phyloP scores from a whole-genome alignment of 2,797 vertebrate species.

The Eulemur rubriventer region DNA sequence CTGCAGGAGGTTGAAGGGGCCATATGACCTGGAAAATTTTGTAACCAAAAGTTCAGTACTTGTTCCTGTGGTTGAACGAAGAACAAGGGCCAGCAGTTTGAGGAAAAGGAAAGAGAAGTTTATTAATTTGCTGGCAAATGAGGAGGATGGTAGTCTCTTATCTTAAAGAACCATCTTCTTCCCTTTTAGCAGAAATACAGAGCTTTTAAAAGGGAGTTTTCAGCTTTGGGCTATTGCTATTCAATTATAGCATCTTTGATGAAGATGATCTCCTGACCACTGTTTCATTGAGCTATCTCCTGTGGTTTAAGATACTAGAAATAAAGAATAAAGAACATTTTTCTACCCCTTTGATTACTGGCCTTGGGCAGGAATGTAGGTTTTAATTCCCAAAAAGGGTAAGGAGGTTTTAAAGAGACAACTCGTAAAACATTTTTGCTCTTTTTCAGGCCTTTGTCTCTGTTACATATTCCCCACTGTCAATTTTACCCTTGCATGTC shows the following conservation, averaged over 20 bases:
- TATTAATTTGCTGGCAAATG: background rate
- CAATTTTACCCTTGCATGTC: background rate
- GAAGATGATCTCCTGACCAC: background rate
- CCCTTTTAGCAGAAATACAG: background rate
- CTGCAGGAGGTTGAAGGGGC: background rate
- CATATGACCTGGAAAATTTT: background rate
- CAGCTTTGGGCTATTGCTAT: background rate
- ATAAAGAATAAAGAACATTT: no score
- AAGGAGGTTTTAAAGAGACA: background rate
- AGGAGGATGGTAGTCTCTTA: background rate
- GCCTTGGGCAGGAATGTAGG: background rate
- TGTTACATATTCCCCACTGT: background rate
- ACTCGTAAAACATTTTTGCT: background rate
- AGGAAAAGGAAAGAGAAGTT: background rate
- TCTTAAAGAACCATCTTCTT: background rate
- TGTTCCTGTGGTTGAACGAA: background rate
- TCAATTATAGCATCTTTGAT: background rate
- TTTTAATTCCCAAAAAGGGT: background rate
- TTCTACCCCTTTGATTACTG: no score
- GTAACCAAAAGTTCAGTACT: background rate
- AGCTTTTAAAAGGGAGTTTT: background rate
- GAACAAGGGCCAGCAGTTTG: background rate
- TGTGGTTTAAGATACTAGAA: background rate
- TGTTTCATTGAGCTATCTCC: background rate
- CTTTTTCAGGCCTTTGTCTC: background rate